Evolutionary conservation across 2,888 invertebrate genomes (phyloP).

Genomic region (Patella depressa): DNA sequence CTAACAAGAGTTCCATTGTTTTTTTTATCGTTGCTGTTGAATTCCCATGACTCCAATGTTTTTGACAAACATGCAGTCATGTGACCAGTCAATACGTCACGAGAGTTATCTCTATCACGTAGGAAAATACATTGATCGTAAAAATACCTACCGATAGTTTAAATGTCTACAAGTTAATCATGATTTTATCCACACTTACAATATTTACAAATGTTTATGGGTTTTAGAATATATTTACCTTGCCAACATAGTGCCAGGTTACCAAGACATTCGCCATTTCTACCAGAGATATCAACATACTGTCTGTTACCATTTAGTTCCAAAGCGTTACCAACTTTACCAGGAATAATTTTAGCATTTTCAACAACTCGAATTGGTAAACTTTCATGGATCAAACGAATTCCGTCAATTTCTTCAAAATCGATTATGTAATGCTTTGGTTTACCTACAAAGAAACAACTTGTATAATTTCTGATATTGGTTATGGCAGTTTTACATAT

Average conservation of each 20-base stretch:
- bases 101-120: no score
- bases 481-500: no score
- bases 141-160: no score
- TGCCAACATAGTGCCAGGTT: conserved; percentile 59
- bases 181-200: no score
- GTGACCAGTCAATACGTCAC: no score
- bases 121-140: no score
- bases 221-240: neutral
- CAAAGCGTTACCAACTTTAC: conserved; percentile 61
- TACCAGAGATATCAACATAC: conserved; percentile 63
- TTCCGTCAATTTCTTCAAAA: conserved; percentile 53
- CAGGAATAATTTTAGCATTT: conserved; percentile 48
- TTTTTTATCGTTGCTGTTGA: no score
- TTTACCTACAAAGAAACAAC: conserved; percentile 47
- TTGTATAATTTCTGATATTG: neutral
- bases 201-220: no score
- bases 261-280: conserved; percentile 59
- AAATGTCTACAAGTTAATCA: no score
- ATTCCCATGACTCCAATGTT: no score
- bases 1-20: no score
- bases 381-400: conserved; percentile 41
- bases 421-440: conserved; percentile 51
- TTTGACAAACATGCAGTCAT: no score
- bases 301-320: conserved; percentile 59
- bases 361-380: conserved; percentile 48